Conservation (phyloP, 2,888 invertebrate species). For the Drosophila barbarae region DNA sequence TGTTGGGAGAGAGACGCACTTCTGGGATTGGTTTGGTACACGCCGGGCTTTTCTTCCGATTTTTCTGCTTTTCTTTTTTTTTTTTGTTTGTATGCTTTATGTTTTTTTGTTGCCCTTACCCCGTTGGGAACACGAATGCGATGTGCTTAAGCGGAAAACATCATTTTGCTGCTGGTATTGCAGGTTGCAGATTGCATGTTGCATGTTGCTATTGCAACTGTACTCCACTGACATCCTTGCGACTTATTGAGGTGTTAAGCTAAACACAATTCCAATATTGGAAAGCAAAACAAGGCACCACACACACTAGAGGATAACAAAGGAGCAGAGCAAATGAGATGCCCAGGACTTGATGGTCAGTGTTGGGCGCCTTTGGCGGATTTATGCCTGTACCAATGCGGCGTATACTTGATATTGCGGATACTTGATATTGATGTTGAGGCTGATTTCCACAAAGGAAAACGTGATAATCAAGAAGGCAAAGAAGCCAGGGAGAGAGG, state of each 20-base stretch:
- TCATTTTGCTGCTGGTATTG: slow-evolving; percentile 50
- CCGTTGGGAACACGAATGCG: slow-evolving; percentile 46
- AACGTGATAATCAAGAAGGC: slow-evolving; percentile 24
- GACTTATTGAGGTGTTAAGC: slow-evolving; percentile 62
- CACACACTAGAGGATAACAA: not conserved
- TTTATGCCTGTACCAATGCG: slow-evolving; percentile 40
- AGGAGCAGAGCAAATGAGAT: not conserved
- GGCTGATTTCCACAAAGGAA: slow-evolving; percentile 2
- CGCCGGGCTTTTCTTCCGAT: slow-evolving; percentile 4
- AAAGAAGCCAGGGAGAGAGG: no score
- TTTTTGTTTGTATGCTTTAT: not conserved
- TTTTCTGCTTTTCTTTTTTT: slow-evolving; percentile 6
- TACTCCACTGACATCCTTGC: slow-evolving; percentile 30
- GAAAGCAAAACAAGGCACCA: slow-evolving; percentile 1
- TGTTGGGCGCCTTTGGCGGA: slow-evolving; percentile 14
- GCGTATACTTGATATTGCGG: slow-evolving; percentile 46
- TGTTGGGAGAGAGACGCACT: slow-evolving; percentile 34
- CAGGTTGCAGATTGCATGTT: slow-evolving; percentile 24
- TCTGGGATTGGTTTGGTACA: slow-evolving; percentile 35
- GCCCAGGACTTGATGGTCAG: slow-evolving; percentile 6
- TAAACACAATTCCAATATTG: slow-evolving; percentile 43
- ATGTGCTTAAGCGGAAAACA: slow-evolving; percentile 73
- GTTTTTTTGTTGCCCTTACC: slow-evolving; percentile 11
- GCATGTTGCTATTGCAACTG: slow-evolving; percentile 39
- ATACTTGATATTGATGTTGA: slow-evolving; percentile 27